These are phyloP conservation scores for Ariolimax columbianus DNA, from an alignment of 2,888 invertebrate species.

Conservation along the genomic window DNA sequence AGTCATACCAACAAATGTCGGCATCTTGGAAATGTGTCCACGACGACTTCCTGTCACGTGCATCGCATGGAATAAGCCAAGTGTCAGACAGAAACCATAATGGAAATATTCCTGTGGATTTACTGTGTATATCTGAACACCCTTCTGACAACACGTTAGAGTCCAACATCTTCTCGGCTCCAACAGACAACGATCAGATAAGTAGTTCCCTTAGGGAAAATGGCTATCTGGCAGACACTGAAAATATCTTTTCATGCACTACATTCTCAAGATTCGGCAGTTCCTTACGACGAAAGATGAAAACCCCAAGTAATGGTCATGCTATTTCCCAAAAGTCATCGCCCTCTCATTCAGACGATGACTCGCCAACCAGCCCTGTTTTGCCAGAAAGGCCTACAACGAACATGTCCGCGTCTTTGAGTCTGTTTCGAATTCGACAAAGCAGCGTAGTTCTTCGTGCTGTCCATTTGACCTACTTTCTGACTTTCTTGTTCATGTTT, in stretches of 20 bases:
- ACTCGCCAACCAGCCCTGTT: not conserved
- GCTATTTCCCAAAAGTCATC: not conserved
- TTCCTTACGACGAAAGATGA: not conserved
- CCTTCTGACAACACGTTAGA: not conserved
- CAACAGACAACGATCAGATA: not conserved
- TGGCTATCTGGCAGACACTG: slow-evolving; percentile 69
- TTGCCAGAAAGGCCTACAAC: not conserved
- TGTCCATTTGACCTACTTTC: slow-evolving; percentile 81
- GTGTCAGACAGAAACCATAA: not conserved
- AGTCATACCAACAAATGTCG: not conserved
- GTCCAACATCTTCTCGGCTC: not conserved
- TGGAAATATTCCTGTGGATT: not conserved
- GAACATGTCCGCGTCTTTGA: slow-evolving; percentile 56
- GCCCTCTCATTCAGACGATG: slow-evolving; percentile 16
- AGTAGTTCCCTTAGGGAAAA: slow-evolving; percentile 52
- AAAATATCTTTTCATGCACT: slow-evolving; percentile 51
- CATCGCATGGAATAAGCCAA: not conserved
- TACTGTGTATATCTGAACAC: not conserved
- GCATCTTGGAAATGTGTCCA: not conserved
- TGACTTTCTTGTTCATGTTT: slow-evolving; percentile 81
- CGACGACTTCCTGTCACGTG: not conserved
- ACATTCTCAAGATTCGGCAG: slow-evolving; percentile 26
- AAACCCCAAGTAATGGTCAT: not conserved
- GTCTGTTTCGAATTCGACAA: slow-evolving; percentile 66
- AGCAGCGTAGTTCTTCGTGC: slow-evolving; percentile 80